phyloP scores from a whole-genome alignment of 2,888 invertebrate genomes.

The Shargacucullia verbasci region DNA sequence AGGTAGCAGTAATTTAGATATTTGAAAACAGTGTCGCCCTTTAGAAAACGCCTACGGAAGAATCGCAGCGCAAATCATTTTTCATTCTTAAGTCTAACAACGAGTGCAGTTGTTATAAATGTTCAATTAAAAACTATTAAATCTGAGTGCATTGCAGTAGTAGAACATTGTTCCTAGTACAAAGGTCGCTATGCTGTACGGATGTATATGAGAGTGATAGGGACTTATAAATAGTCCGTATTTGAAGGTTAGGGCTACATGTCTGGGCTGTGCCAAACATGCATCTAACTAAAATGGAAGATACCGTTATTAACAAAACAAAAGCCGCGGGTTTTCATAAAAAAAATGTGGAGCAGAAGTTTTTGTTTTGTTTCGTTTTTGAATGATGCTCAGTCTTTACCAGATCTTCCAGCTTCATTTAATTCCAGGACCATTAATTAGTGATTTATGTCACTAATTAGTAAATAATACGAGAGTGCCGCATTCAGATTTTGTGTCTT shows the following conservation, averaged over 20 bases:
- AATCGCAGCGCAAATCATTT: slow-evolving; percentile 18
- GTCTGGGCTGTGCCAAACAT: slow-evolving; percentile 63
- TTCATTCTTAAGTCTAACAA: slow-evolving; percentile 15
- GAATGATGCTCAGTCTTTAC: too few species aligned
- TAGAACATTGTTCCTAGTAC: slow-evolving; percentile 71
- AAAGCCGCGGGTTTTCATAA: slow-evolving; percentile 8
- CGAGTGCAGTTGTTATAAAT: slow-evolving; percentile 38
- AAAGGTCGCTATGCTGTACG: slow-evolving; percentile 77
- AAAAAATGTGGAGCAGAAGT: background rate
- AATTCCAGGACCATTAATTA: too few species aligned
- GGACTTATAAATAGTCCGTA: slow-evolving; percentile 77
- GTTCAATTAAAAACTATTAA: slow-evolving; percentile 65
- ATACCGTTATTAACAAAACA: slow-evolving; percentile 12
- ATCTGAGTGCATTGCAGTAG: slow-evolving; percentile 59
- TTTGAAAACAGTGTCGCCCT: slow-evolving; percentile 9
- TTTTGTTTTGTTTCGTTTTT: background rate
- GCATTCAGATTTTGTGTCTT: too few species aligned
- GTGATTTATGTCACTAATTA: too few species aligned
- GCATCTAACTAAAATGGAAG: slow-evolving; percentile 38
- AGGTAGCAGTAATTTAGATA: too few species aligned
- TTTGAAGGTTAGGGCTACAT: slow-evolving; percentile 80
- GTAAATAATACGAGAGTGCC: too few species aligned
- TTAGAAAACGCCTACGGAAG: slow-evolving; percentile 8
- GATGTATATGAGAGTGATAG: slow-evolving; percentile 66
- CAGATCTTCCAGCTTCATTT: too few species aligned